phyloP scores from a whole-genome alignment of 2,113 vertebrate species.

The Mus pahari region DNA sequence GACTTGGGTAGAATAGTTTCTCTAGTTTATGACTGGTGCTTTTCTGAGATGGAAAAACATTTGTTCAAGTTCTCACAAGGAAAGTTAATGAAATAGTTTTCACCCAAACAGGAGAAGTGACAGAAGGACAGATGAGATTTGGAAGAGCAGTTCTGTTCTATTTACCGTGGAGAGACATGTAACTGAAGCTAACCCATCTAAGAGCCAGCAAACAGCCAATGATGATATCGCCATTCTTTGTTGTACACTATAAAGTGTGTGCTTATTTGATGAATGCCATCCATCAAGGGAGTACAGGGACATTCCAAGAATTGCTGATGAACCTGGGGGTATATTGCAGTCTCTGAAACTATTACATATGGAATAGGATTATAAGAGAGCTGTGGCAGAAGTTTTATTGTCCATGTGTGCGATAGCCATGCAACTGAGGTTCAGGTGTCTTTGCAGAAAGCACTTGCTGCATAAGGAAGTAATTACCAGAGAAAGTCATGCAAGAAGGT shows the following conservation, averaged over 20 bases:
- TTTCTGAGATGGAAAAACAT: not conserved
- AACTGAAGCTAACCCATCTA: not conserved
- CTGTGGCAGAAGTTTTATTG: not conserved
- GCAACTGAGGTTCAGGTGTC: not conserved
- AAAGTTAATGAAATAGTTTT: not conserved
- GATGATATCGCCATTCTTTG: not conserved
- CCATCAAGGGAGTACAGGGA: not conserved
- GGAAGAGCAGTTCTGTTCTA: not conserved
- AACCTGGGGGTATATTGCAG: not conserved
- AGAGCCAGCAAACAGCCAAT: not conserved
- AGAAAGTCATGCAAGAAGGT: not conserved
- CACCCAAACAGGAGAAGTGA: not conserved
- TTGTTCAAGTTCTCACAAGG: not conserved
- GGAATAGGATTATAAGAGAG: not conserved
- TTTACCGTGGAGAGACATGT: not conserved
- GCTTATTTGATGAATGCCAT: not conserved
- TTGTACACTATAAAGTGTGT: not conserved
- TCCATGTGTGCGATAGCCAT: not conserved
- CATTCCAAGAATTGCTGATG: not conserved
- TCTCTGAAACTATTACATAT: not conserved
- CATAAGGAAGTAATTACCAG: not conserved
- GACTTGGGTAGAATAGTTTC: not conserved
- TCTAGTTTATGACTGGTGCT: not conserved
- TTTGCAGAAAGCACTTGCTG: not conserved
- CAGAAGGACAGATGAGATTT: not conserved